Evolutionary conservation across 2,113 vertebrate species (phyloP), one percentile per base, ranked within the genome.

Genomic region (Jaculus jaculus): DNA sequence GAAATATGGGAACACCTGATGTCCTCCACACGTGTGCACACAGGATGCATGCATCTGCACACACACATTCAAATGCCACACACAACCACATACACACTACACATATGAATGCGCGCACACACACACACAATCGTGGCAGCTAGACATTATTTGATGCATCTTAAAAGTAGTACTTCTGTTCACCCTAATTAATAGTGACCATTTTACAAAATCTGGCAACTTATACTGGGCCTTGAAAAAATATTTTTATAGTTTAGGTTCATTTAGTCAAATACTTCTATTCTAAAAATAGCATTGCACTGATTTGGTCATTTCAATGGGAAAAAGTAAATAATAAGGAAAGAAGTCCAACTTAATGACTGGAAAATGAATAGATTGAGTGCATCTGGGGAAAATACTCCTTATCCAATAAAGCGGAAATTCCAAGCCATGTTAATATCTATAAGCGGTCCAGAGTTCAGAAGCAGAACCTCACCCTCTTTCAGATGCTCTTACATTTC

Each of bases 341-440:
- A 78, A 28, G 58, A 39, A 51, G 37, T 75, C 68, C 60, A 54
- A 37, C 11, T 30, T 58, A 85, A 1, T 20, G 60, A 24, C 68
- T 16, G 13, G 66, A 39, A 73, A 68, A 58, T 17, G 9, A 80
- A 3, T 73, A 84, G 89, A 91, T 88, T 66, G 51, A 34, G 3
- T 60, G 34, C 94, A 54, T 84, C 92, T 87, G 88, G 91, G 16
- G 4, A 24, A 71, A 83, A n/a, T 23, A 51, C 79, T 71, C 71
- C 77, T 72, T 28, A 16, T 18, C 60, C 20, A 15, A 39, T 39
- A 80, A 75, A 28, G 54, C 71, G 72, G 78, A 72, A 42, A 39
- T 74, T 75, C 84, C 84, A 61, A 20, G 90, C 60, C 23, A 17
- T 4, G 28, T 77, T 42, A 28, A 4, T 17, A 17, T 23, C 28